These are phyloP conservation scores for Proteles cristata DNA, from an alignment of 2,113 vertebrate species.

Conservation along the genomic window DNA sequence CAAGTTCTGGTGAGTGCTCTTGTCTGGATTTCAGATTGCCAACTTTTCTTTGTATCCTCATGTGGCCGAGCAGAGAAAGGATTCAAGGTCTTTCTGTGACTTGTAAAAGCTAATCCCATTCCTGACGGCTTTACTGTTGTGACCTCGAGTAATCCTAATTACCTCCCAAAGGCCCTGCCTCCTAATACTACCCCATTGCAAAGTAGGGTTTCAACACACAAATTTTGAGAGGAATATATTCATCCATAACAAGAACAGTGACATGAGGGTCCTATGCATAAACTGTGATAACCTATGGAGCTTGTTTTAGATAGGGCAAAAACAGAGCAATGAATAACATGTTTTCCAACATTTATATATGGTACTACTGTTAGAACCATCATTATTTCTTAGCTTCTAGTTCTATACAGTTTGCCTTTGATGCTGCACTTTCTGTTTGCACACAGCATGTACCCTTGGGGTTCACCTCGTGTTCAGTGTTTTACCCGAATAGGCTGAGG, in stretches of 20 bases:
- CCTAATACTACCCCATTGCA: background rate
- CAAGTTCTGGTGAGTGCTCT: background rate
- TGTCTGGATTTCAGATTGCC: background rate
- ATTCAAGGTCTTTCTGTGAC: background rate
- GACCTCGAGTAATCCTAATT: background rate
- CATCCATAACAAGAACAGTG: background rate
- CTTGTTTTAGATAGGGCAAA: background rate
- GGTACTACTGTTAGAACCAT: background rate
- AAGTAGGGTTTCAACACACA: background rate
- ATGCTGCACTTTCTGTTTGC: background rate
- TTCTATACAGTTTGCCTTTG: background rate
- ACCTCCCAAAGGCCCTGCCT: background rate
- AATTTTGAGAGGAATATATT: background rate
- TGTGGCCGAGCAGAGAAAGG: background rate
- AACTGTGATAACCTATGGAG: background rate
- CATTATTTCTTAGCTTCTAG: background rate
- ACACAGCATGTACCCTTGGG: background rate
- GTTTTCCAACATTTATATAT: background rate
- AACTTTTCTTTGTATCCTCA: background rate
- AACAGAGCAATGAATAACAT: background rate
- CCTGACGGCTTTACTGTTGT: background rate
- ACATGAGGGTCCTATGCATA: background rate
- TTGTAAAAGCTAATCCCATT: background rate
- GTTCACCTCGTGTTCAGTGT: background rate
- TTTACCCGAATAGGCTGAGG: conserved; percentile 34